Percentiles rank a stretch among this genome's conserved stretches.
Conservation (phyloP, 2,113 vertebrate species). For the Daubentonia madagascariensis region DNA sequence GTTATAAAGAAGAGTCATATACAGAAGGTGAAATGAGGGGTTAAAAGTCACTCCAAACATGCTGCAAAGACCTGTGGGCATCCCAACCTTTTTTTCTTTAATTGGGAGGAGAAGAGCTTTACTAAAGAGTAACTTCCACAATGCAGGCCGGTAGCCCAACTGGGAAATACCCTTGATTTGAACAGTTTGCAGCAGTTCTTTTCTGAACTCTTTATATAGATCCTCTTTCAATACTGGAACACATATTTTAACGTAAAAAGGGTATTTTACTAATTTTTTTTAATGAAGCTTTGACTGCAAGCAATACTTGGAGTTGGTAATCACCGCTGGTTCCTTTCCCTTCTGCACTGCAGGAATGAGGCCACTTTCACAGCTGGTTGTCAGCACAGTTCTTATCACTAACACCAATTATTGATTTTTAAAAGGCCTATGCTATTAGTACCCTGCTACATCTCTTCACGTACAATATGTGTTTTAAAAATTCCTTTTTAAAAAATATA, state of each 20-base stretch:
- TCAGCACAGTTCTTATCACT: slow-evolving; percentile 78
- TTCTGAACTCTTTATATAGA: slow-evolving; percentile 79
- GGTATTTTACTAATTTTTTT: slow-evolving; percentile 84
- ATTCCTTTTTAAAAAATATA: slow-evolving; percentile 72
- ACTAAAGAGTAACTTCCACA: slow-evolving; percentile 82
- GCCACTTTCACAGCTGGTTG: slow-evolving; percentile 80
- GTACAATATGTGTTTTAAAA: slow-evolving; percentile 67
- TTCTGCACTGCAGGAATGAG: slow-evolving; percentile 76
- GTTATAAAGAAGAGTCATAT: slow-evolving; percentile 73
- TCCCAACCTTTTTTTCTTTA: slow-evolving; percentile 85
- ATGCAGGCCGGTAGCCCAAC: slow-evolving; percentile 86
- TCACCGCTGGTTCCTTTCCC: slow-evolving; percentile 75
- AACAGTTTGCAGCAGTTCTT: slow-evolving; percentile 76
- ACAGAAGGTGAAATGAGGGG: slow-evolving; percentile 79
- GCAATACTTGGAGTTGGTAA: slow-evolving; percentile 79
- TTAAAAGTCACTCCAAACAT: slow-evolving; percentile 83
- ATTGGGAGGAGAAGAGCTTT: slow-evolving; percentile 85
- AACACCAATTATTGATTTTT: slow-evolving; percentile 83
- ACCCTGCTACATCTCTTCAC: slow-evolving; percentile 77
- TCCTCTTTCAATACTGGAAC: slow-evolving; percentile 71
- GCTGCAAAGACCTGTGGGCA: slow-evolving; percentile 80
- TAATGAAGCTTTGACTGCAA: slow-evolving; percentile 82
- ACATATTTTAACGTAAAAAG: slow-evolving; percentile 81
- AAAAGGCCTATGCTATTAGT: slow-evolving; percentile 78
- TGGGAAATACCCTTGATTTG: slow-evolving; percentile 85